These are phyloP conservation scores for Philopedon plagiatum DNA, from an alignment of 2,888 invertebrate genomes.

Conservation along the genomic window DNA sequence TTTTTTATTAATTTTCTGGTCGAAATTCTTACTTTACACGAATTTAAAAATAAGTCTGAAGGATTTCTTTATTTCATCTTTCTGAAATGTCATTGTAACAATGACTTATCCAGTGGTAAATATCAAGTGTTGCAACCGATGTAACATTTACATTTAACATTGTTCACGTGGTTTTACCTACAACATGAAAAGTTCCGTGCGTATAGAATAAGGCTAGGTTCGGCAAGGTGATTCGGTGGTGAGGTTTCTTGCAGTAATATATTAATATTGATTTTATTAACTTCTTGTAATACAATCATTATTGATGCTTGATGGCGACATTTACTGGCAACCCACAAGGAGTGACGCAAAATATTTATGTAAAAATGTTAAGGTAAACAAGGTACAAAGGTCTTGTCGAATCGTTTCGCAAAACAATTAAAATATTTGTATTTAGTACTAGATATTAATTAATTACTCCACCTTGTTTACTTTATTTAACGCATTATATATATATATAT, in stretches of 20 bases:
- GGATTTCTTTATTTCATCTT: background rate
- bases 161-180: background rate
- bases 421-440: too few relatives aligned
- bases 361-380: constrained; percentile 20
- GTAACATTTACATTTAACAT: constrained; percentile 14
- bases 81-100: background rate
- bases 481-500: too few relatives aligned
- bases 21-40: too few relatives aligned
- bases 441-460: too few relatives aligned
- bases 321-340: background rate
- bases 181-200: background rate
- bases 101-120: constrained; percentile 7
- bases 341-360: constrained; percentile 16
- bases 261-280: constrained; percentile 37
- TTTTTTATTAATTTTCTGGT: too few relatives aligned
- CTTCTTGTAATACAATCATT: constrained; percentile 23
- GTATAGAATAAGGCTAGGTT: background rate
- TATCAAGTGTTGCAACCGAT: constrained; percentile 19
- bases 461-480: too few relatives aligned
- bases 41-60: too few relatives aligned
- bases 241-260: constrained; percentile 18
- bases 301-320: constrained; percentile 6
- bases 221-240: constrained; percentile 35
- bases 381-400: background rate
- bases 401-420: background rate